Evolutionary conservation across 2,113 vertebrate genomes (phyloP).

Genomic region (Thalassarche chlororhynchos): DNA sequence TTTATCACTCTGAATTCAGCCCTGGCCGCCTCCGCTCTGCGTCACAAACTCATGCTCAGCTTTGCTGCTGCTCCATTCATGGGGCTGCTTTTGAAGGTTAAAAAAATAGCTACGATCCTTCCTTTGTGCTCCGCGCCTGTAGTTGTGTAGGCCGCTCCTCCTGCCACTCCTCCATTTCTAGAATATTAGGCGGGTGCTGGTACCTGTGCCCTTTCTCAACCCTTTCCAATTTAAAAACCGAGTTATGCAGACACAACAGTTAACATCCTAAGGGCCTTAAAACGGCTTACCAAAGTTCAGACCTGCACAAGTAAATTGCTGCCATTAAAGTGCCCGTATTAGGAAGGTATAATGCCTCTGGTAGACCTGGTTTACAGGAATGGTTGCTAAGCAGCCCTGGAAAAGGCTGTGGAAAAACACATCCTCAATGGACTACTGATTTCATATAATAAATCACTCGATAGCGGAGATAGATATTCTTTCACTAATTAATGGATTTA

Average conservation of each 20-base stretch:
- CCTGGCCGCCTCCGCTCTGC: fast-evolving
- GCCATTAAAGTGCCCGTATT: background rate
- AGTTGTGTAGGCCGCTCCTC: background rate
- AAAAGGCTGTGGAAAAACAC: conserved; percentile 24
- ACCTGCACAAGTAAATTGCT: conserved; percentile 13
- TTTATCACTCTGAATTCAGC: background rate
- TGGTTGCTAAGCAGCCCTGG: background rate
- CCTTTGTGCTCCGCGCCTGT: fast-evolving
- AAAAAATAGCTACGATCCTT: background rate
- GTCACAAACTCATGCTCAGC: background rate
- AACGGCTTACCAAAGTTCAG: conserved; percentile 3
- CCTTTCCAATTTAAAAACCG: background rate
- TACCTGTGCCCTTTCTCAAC: background rate
- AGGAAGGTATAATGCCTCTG: background rate
- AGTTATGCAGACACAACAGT: background rate
- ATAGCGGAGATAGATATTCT: background rate
- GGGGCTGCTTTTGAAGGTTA: background rate
- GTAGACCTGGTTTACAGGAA: background rate
- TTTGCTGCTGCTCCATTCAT: background rate
- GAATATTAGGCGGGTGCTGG: fast-evolving
- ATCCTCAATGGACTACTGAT: conserved; percentile 25
- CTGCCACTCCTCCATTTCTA: background rate
- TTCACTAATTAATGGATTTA: conserved; percentile 29
- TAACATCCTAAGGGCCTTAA: background rate
- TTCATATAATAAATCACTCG: background rate